Conservation (phyloP, 2,113 vertebrate species). For the Puntigrus tetrazona region DNA sequence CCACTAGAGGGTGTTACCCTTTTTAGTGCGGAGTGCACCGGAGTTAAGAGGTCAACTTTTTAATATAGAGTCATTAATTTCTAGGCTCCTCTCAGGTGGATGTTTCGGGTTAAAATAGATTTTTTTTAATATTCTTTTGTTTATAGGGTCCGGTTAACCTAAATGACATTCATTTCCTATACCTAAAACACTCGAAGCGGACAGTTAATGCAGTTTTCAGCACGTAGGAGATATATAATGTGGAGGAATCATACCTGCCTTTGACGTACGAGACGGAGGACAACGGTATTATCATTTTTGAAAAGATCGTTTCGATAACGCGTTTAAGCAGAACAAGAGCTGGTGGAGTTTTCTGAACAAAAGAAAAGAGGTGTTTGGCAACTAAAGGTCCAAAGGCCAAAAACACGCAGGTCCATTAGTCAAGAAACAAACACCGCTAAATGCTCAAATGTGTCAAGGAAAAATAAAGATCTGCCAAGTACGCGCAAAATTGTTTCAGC, state of each 20-base stretch:
- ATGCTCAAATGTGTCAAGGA: neutral
- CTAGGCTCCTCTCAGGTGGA: conserved; percentile 28
- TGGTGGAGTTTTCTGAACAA: neutral
- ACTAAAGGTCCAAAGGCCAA: neutral
- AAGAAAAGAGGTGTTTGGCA: neutral
- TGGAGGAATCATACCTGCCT: neutral
- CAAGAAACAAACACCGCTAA: neutral
- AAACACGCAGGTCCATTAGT: neutral
- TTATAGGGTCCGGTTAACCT: neutral
- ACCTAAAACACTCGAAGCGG: neutral
- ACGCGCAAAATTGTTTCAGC: neutral
- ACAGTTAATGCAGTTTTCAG: neutral
- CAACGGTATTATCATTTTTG: neutral
- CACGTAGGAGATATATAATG: neutral
- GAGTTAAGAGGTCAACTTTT: conserved; percentile 45
- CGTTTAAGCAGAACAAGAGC: neutral
- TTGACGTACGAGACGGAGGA: neutral
- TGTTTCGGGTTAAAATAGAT: conserved; percentile 10
- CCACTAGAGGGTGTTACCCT: conserved; percentile 52
- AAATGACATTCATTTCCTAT: neutral
- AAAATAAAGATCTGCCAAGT: neutral
- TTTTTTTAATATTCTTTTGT: neutral
- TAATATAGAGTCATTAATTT: conserved; percentile 48
- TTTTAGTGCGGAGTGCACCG: conserved; percentile 29
- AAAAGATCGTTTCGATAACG: neutral